phyloP scores from a whole-genome alignment of 2,888 invertebrate species.

The Drosophila cognata region DNA sequence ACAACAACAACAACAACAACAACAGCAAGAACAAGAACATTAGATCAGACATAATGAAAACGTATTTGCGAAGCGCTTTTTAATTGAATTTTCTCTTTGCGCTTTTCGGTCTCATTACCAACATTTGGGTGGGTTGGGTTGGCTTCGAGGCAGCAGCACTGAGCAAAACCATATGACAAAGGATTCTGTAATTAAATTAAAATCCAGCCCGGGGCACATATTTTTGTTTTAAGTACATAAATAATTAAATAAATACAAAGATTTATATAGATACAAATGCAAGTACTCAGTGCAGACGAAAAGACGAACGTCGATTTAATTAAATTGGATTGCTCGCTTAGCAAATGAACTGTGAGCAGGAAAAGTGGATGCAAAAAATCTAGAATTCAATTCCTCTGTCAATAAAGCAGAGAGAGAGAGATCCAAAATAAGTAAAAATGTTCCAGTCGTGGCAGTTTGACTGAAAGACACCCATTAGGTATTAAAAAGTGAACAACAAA shows the following conservation, averaged over 20 bases:
- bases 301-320: slow-evolving; percentile 66
- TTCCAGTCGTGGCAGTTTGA: background rate
- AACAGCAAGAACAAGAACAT: slow-evolving; percentile 25
- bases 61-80: slow-evolving; percentile 73
- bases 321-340: slow-evolving; percentile 47
- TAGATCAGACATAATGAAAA: slow-evolving; percentile 66
- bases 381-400: slow-evolving; percentile 50
- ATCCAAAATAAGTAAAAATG: background rate
- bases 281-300: slow-evolving; percentile 13
- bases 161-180: slow-evolving; percentile 60
- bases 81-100: slow-evolving; percentile 70
- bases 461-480: background rate
- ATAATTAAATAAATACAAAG: slow-evolving; percentile 39
- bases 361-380: slow-evolving; percentile 24
- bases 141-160: slow-evolving; percentile 8
- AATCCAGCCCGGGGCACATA: slow-evolving; percentile 43
- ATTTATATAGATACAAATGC: slow-evolving; percentile 11
- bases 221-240: slow-evolving; percentile 38
- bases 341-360: slow-evolving; percentile 58
- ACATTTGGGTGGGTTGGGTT: slow-evolving; percentile 35
- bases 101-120: slow-evolving; percentile 31
- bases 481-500: background rate
- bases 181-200: slow-evolving; percentile 73
- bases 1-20: background rate
- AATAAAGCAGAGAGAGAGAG: slow-evolving; percentile 27